These are phyloP conservation scores for Diplazon laetatorius DNA, from an alignment of 2,888 invertebrate species.

Conservation along the genomic window DNA sequence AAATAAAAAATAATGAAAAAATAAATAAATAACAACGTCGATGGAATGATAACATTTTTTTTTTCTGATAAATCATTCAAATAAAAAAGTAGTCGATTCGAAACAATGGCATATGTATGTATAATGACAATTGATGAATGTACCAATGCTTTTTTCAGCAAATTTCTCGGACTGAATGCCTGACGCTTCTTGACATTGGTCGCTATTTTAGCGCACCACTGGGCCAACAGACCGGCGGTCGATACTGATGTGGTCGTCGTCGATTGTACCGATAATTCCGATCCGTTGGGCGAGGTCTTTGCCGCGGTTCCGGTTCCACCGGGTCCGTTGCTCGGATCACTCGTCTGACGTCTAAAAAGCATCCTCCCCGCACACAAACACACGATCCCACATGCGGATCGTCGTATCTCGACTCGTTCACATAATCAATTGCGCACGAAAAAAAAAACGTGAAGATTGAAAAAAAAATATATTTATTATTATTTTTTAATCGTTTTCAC, in stretches of 20 bases:
- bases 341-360: slow-evolving; percentile 77
- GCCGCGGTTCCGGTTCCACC: slow-evolving; percentile 67
- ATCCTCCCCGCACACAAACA: slow-evolving; percentile 64
- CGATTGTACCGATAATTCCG: slow-evolving; percentile 69
- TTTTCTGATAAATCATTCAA: no score
- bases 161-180: slow-evolving; percentile 74
- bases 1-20: not conserved
- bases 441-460: no score
- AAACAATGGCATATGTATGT: not conserved
- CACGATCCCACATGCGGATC: slow-evolving; percentile 44
- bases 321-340: slow-evolving; percentile 73
- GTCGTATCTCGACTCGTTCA: slow-evolving; percentile 38
- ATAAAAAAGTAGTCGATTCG: not conserved
- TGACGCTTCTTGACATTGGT: slow-evolving; percentile 79
- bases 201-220: slow-evolving; percentile 79
- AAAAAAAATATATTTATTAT: no score
- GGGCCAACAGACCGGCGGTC: slow-evolving; percentile 75
- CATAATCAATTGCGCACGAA: not conserved
- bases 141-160: slow-evolving; percentile 78
- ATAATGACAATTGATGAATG: slow-evolving; percentile 30
- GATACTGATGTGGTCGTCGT: slow-evolving; percentile 71
- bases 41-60: no score
- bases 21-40: no score
- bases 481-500: not conserved
- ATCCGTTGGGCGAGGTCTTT: slow-evolving; percentile 68